A percentile compares a stretch with the other conserved stretches of the same genome.
Conservation (phyloP, 35 echinoderm and acorn worm genomes). For the Amphiura filiformis region DNA sequence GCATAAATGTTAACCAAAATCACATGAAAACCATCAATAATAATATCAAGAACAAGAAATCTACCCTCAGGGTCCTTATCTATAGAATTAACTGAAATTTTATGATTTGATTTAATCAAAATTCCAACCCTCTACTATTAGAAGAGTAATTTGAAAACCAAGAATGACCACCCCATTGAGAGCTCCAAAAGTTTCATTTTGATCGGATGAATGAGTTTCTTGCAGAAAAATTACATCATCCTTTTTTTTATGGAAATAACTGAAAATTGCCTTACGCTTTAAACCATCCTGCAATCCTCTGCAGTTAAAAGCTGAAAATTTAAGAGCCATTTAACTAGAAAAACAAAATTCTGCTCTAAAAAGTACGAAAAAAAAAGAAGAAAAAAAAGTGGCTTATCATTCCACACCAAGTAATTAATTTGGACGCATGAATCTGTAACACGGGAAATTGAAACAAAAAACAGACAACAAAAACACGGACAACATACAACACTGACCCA, state of each 20-base stretch:
- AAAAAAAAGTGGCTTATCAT: too few species aligned
- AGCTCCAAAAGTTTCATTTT: not conserved
- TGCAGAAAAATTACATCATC: slow-evolving; percentile 17
- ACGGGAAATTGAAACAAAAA: not conserved
- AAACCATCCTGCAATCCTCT: slow-evolving; percentile 14
- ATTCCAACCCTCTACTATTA: slow-evolving; percentile 13
- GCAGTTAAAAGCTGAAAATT: slow-evolving; percentile 6
- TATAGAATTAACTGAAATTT: not conserved
- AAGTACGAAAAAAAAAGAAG: not conserved
- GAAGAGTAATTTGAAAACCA: slow-evolving; percentile 10
- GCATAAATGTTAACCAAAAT: slow-evolving; percentile 20
- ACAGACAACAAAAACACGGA: not conserved
- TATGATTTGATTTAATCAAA: not conserved
- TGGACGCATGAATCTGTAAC: too few species aligned
- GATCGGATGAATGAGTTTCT: not conserved
- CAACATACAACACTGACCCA: not conserved
- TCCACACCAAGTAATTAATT: too few species aligned
- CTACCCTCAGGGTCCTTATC: not conserved
- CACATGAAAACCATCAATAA: not conserved
- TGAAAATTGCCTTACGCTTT: slow-evolving; percentile 7
- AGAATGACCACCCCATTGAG: not conserved
- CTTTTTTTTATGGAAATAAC: slow-evolving; percentile 1
- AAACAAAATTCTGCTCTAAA: not conserved
- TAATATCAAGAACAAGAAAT: not conserved
- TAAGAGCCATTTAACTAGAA: not conserved